Evolutionary conservation across 2,113 vertebrate genomes (phyloP).

Genomic region (Onychostoma macrolepis): DNA sequence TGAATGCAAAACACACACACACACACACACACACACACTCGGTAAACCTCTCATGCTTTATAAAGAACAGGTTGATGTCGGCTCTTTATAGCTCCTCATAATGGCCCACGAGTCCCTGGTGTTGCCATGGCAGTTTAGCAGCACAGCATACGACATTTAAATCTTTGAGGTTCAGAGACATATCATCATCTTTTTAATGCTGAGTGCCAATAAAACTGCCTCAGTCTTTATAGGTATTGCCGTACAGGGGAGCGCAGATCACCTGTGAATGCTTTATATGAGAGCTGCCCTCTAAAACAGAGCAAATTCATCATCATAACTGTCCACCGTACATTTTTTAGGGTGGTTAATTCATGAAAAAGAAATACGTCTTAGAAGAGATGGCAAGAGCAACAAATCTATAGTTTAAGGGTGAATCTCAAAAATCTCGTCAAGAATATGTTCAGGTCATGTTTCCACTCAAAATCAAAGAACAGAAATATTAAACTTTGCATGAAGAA

Average conservation of each 20-base stretch:
- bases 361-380: not conserved
- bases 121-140: conserved; percentile 18
- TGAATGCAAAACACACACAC: not conserved
- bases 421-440: not conserved
- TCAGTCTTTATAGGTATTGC: conserved; percentile 4
- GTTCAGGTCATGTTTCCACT: not conserved
- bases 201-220: conserved; percentile 25
- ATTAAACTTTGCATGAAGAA: not conserved
- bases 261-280: conserved; percentile 15
- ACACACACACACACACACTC: not conserved
- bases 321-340: not conserved
- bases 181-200: conserved; percentile 22
- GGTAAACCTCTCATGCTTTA: not conserved
- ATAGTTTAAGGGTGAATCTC: not conserved
- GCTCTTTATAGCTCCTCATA: not conserved
- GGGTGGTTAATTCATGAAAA: conserved; percentile 3
- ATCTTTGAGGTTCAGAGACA: not conserved
- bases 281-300: conserved; percentile 17
- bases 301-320: conserved; percentile 11
- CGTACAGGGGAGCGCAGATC: not conserved
- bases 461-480: not conserved
- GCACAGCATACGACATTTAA: not conserved
- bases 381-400: not conserved
- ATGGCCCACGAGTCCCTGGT: conserved; percentile 26
- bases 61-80: not conserved